Conservation (phyloP, 2,797 vertebrate genomes). For the Thunnus albacares region DNA sequence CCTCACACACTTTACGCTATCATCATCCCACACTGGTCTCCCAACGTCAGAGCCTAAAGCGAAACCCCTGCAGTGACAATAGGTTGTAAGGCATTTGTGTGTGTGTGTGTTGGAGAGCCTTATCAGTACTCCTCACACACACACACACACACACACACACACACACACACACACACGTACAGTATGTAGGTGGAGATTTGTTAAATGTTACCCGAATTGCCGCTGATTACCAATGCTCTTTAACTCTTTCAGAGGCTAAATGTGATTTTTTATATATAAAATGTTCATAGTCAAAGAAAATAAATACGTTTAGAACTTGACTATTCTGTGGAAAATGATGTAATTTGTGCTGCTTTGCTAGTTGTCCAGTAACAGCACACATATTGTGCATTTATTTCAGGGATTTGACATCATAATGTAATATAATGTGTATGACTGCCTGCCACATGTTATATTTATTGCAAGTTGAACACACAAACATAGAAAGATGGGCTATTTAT, state of each 20-base stretch:
- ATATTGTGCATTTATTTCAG: neutral
- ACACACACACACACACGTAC: slow-evolving; percentile 6
- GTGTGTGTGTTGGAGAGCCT: slow-evolving; percentile 38
- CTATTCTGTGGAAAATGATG: too few species aligned
- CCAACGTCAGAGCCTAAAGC: slow-evolving; percentile 42
- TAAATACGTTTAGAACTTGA: neutral
- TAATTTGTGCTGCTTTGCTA: neutral
- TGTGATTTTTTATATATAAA: neutral
- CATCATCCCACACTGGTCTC: slow-evolving; percentile 51
- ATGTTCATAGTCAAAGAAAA: neutral
- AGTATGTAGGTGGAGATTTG: neutral
- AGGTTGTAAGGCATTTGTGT: slow-evolving; percentile 29
- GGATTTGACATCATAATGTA: neutral
- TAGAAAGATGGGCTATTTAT: neutral
- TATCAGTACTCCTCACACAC: slow-evolving; percentile 57
- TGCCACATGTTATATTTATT: too few species aligned
- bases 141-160: slow-evolving; percentile 26
- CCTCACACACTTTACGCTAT: slow-evolving; percentile 48
- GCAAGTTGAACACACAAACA: neutral
- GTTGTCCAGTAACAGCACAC: neutral
- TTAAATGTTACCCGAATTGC: neutral
- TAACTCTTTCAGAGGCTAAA: neutral
- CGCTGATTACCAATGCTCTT: too few species aligned
- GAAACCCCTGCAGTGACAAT: slow-evolving; percentile 38
- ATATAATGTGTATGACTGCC: too few species aligned